These are phyloP conservation scores for Aurelia sp. DNA, from an alignment of 30 jellyfish, hydroid and myxozoan genomes.

Conservation along the genomic window DNA sequence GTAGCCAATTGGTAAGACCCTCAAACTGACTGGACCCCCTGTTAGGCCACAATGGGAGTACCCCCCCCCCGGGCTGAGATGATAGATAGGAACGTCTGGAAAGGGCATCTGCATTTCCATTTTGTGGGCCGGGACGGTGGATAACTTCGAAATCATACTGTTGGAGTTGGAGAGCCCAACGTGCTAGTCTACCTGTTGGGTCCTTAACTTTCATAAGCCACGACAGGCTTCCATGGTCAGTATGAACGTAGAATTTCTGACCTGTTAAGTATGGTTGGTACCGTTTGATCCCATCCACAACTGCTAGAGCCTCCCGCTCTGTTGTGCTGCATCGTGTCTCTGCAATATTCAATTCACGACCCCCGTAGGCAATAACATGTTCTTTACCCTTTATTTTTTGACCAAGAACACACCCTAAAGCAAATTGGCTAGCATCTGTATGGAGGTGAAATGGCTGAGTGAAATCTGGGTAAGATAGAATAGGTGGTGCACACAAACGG, in stretches of 20 bases:
- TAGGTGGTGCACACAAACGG: conserved; percentile 38
- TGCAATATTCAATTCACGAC: conserved; percentile 2
- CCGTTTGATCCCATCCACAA: too few species aligned
- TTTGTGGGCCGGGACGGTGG: background rate
- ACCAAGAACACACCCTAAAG: conserved; percentile 38
- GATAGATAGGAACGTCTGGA: background rate
- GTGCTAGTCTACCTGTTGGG: background rate
- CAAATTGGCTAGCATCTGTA: conserved; percentile 21
- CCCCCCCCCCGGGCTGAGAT: background rate
- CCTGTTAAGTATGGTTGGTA: too few species aligned
- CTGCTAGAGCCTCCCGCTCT: too few species aligned
- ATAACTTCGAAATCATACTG: background rate
- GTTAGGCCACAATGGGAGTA: too few species aligned
- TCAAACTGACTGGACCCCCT: too few species aligned
- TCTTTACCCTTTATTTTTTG: conserved; percentile 22
- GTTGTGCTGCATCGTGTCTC: too few species aligned
- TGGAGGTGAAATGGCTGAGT: conserved; percentile 11
- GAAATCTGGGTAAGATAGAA: conserved; percentile 9
- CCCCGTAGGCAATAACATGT: conserved; percentile 38
- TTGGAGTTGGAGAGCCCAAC: background rate
- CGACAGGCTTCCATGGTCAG: conserved; percentile 51
- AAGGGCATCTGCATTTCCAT: background rate
- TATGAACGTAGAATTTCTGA: conserved; percentile 37
- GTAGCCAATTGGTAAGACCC: too few species aligned
- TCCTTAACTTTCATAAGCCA: too few species aligned